Percentiles rank a stretch among this genome's conserved stretches.
Evolutionary conservation across 1,140 invertebrate species (phyloP).

Genomic region (Sipha flava): DNA sequence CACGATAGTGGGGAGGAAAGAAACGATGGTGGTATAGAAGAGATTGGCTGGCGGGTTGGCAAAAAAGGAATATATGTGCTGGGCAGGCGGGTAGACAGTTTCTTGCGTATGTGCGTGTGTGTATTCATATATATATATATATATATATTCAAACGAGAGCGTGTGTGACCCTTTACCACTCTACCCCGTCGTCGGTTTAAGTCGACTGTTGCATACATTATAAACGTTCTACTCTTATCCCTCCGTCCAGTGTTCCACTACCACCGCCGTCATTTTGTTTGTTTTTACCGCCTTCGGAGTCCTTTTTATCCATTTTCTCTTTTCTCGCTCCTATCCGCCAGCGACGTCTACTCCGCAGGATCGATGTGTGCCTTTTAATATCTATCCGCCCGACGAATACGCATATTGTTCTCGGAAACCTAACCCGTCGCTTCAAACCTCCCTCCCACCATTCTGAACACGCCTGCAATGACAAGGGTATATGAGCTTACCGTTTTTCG

Average conservation of each 20-base stretch:
- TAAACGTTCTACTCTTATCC: neutral
- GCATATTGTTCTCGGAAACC: neutral
- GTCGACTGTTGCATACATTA: conserved; percentile 33
- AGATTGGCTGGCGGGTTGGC: neutral
- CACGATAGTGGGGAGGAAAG: neutral
- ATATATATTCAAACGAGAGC: neutral
- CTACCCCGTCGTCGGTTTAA: neutral
- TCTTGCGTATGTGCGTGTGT: neutral
- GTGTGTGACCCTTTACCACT: neutral
- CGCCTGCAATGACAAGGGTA: neutral
- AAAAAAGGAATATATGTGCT: conserved; percentile 15
- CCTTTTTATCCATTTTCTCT: conserved; percentile 9
- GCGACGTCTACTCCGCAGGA: neutral
- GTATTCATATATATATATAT: neutral
- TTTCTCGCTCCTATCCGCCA: neutral
- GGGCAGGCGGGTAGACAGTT: neutral
- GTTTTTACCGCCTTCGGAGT: conserved; percentile 24
- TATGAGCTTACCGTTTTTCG: neutral
- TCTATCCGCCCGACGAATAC: neutral
- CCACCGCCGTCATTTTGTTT: conserved; percentile 24
- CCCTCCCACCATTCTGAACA: neutral
- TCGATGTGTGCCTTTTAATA: conserved; percentile 31
- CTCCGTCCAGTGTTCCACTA: neutral
- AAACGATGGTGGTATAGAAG: neutral
- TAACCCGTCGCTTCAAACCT: neutral